These are phyloP conservation scores for Thalassaphorura encarpata DNA, from an alignment of 1,140 invertebrate species.

Conservation along the genomic window DNA sequence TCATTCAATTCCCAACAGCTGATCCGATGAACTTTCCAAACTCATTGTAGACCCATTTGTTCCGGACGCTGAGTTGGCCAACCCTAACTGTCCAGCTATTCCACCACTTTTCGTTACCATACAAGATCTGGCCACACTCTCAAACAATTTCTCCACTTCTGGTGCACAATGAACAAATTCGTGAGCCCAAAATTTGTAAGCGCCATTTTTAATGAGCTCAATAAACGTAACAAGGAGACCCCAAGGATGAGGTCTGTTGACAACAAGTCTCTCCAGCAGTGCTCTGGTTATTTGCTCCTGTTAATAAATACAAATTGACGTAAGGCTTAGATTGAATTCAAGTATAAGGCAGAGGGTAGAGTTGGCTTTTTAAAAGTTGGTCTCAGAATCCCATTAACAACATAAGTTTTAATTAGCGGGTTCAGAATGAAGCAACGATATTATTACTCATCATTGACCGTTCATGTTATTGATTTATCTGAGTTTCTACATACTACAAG, in stretches of 20 bases:
- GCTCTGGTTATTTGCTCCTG: conserved; percentile 53
- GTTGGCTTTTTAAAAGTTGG: not conserved
- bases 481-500: too few relatives aligned
- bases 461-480: not conserved
- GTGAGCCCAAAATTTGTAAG: conserved; percentile 98
- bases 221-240: conserved; percentile 97
- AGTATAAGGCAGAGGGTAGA: not conserved
- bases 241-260: conserved; percentile 98
- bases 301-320: conserved; percentile 28
- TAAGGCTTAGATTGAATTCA: too few relatives aligned
- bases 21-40: not conserved
- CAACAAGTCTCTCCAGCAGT: conserved; percentile 89
- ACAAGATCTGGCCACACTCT: conserved; percentile 86
- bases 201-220: conserved; percentile 96
- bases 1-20: not conserved
- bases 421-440: conserved; percentile 2
- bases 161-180: conserved; percentile 98
- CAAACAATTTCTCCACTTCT: conserved; percentile 96
- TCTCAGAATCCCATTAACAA: not conserved
- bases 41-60: not conserved
- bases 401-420: not conserved
- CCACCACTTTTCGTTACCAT: conserved; percentile 48
- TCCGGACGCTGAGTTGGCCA: not conserved
- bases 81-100: too few relatives aligned
- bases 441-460: not conserved